These are phyloP conservation scores for Druon quercuslanigerum DNA, from an alignment of 1,140 invertebrate species.

Conservation along the genomic window DNA sequence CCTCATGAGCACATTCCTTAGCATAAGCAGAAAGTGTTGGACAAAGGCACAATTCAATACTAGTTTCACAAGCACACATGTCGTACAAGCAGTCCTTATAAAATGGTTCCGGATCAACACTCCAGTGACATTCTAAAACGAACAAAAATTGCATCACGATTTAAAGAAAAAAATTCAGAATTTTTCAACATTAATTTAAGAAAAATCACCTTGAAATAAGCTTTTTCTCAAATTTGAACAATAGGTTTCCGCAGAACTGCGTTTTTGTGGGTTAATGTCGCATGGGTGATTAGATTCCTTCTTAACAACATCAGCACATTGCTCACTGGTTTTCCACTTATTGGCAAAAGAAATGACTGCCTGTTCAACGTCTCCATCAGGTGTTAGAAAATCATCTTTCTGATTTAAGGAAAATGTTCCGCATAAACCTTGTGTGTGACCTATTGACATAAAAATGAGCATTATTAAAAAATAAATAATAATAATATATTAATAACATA, in stretches of 20 bases:
- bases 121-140: constrained; percentile 83
- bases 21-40: constrained; percentile 88
- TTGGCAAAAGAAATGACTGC: constrained; percentile 87
- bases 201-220: constrained; percentile 79
- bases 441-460: constrained; percentile 40
- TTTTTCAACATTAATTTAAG: not conserved
- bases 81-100: constrained; percentile 91
- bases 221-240: constrained; percentile 82
- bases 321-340: constrained; percentile 89
- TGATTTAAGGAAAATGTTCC: constrained; percentile 92
- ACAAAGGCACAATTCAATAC: constrained; percentile 84
- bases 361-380: constrained; percentile 88
- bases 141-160: not conserved
- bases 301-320: constrained; percentile 78
- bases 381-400: constrained; percentile 92
- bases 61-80: constrained; percentile 86
- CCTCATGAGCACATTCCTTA: constrained; percentile 84
- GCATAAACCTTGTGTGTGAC: constrained; percentile 83
- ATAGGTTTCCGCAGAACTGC: constrained; percentile 80
- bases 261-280: constrained; percentile 82
- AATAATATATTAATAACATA: not conserved
- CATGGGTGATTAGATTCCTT: constrained; percentile 81
- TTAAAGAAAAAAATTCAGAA: not conserved
- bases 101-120: constrained; percentile 86
- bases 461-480: not conserved